A percentile compares a stretch with the other conserved stretches of the same genome.
Evolutionary conservation across 1,140 invertebrate genomes (phyloP).

Genomic region (Lucilia sericata): DNA sequence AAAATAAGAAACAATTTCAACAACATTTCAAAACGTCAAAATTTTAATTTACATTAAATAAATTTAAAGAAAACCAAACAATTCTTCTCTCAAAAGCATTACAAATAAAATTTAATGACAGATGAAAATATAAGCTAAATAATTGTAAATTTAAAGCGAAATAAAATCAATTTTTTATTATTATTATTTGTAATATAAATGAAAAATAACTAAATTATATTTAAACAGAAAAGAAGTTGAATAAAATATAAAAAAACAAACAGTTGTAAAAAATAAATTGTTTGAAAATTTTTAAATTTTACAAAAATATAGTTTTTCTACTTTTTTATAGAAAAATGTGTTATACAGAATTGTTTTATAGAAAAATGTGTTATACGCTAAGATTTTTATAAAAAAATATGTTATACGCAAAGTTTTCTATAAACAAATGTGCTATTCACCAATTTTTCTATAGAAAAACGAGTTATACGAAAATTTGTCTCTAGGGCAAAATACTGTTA

Average conservation of each 20-base stretch:
- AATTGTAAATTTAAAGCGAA: not conserved
- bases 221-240: not conserved
- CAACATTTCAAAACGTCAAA: not conserved
- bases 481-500: too few relatives aligned
- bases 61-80: not conserved
- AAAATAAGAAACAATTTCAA: not conserved
- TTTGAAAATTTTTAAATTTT: not conserved
- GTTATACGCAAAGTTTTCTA: too few relatives aligned
- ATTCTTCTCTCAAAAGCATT: not conserved
- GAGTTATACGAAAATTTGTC: too few relatives aligned
- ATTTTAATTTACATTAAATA: not conserved
- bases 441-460: too few relatives aligned
- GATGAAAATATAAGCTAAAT: not conserved
- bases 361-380: too few relatives aligned
- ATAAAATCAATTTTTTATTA: not conserved
- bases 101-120: not conserved
- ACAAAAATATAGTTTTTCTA: too few relatives aligned
- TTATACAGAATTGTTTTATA: too few relatives aligned
- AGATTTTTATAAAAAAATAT: too few relatives aligned
- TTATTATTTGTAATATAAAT: slow-evolving; percentile 11
- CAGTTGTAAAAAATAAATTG: not conserved
- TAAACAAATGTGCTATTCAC: too few relatives aligned
- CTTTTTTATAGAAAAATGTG: too few relatives aligned
- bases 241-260: not conserved
- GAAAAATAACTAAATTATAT: too few relatives aligned